These are phyloP conservation scores for Drosophila longiperda DNA, from an alignment of 2,888 invertebrate genomes.

Conservation along the genomic window DNA sequence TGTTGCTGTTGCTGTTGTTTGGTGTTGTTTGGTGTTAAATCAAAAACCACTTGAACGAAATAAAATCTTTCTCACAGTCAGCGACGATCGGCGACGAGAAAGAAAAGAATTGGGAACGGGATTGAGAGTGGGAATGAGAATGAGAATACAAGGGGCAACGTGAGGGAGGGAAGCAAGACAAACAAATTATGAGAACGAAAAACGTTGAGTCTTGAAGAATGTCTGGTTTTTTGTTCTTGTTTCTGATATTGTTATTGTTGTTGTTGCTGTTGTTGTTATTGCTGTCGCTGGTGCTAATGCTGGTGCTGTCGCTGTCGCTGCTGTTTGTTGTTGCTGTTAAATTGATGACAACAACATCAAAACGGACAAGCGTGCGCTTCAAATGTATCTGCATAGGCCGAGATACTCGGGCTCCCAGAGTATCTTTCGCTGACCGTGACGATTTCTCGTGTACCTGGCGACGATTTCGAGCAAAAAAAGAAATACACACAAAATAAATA, in stretches of 20 bases:
- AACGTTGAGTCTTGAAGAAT: slow-evolving; percentile 69
- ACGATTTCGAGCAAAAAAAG: slow-evolving; percentile 55
- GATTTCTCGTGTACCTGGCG: slow-evolving; percentile 74
- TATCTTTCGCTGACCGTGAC: slow-evolving; percentile 71
- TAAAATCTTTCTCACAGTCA: slow-evolving; percentile 80
- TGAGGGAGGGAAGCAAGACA: slow-evolving; percentile 37
- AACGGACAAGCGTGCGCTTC: slow-evolving; percentile 80
- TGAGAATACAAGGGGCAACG: slow-evolving; percentile 9
- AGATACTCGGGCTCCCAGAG: slow-evolving; percentile 48
- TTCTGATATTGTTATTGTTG: slow-evolving; percentile 34
- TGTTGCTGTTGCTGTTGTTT: slow-evolving; percentile 30
- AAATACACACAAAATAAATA: slow-evolving; percentile 38
- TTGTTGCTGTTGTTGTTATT: slow-evolving; percentile 31
- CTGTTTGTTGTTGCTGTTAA: slow-evolving; percentile 60
- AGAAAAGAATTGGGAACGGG: slow-evolving; percentile 60
- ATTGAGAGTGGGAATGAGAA: slow-evolving; percentile 47
- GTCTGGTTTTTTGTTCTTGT: slow-evolving; percentile 62
- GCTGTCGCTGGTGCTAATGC: slow-evolving; percentile 38
- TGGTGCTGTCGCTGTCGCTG: slow-evolving; percentile 26
- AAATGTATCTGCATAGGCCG: slow-evolving; percentile 75
- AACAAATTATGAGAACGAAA: slow-evolving; percentile 79
- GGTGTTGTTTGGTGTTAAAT: slow-evolving; percentile 71
- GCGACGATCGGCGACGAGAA: slow-evolving; percentile 48
- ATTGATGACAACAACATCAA: slow-evolving; percentile 80
- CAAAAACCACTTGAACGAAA: slow-evolving; percentile 80